Base-by-base conservation (phyloP, 2,113 vertebrate genomes). In the Elgaria multicarinata region DNA sequence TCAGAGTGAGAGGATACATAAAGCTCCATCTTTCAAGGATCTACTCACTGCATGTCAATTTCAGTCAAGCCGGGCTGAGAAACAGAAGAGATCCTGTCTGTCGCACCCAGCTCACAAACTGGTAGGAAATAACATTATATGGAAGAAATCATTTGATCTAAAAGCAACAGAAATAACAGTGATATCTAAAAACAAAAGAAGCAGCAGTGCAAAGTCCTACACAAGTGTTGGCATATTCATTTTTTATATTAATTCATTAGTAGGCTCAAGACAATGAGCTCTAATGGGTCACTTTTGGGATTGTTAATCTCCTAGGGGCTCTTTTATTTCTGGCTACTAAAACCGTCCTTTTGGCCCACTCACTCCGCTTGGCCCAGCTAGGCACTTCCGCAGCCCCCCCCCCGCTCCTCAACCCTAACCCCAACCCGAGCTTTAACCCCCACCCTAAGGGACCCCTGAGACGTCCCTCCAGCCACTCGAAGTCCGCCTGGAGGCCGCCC, bases 211-310 rank as follows among this genome's bases (percentile, higher is more conserved):
- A 67, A 66, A 28, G 2, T 64, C 55, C 53, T 46, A 77, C 24
- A 77, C 10, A 12, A 5, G 9, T 39, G 33, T 26, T 36, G 42
- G 64, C 16, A 33, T 18, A 46, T 33, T 67, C 42, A 22, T 69
- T 69, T 84, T 69, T 84, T 84, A n/a, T 69, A 69, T 69, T 50
- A 84, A 74, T 72, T 85, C 83, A 46, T 72, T 72, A 72, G 72
- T 36, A 72, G 83, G 67, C 67, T 72, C 67, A 9, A 3, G 83
- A 44, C 53, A 46, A 53, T 72, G 83, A 72, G 22, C 42, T 55
- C 46, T 85, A 85, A 85, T 85, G 83, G 67, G 33, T 50, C 83
- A 72, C 83, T 85, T 85, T 14, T 5, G 67, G 44, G 67, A 72
- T 46, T 53, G 55, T 36, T 53, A 36, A 55, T 24, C 44, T 72